phyloP scores from a whole-genome alignment of 1,140 invertebrate species.

The Solenopsis fugax region DNA sequence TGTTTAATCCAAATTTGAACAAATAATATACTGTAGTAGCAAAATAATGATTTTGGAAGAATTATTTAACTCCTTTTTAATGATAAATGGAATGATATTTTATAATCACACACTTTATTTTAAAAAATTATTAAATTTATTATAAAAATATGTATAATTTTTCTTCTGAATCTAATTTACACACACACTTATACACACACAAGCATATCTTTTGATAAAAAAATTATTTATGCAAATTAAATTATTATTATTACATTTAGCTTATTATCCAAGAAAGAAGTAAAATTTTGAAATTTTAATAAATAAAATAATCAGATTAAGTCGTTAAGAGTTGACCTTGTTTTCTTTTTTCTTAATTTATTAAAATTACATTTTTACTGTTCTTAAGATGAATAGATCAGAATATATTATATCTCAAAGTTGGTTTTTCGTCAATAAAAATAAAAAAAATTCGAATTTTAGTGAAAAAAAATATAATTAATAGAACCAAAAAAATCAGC shows the following conservation, averaged over 20 bases:
- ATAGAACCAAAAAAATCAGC: constrained; percentile 11
- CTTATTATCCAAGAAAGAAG: neutral
- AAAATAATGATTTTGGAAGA: neutral
- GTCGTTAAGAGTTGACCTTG: neutral
- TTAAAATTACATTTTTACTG: neutral
- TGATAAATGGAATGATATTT: neutral
- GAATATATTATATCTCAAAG: neutral
- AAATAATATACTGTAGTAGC: no score
- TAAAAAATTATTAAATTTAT: neutral
- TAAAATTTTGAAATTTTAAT: neutral
- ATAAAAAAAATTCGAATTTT: neutral
- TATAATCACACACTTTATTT: no score
- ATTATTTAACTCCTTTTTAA: neutral
- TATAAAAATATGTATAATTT: neutral
- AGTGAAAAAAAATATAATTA: neutral
- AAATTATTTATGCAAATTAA: neutral
- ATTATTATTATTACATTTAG: neutral
- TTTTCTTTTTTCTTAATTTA: neutral
- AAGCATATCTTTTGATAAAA: neutral
- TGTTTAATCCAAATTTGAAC: no score
- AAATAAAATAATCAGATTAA: neutral
- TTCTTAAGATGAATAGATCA: neutral
- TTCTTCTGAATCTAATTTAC: neutral
- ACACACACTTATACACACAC: no score
- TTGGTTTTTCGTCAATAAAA: neutral